phyloP scores from a whole-genome alignment of 2,113 vertebrate species.

The Aldabrachelys gigantea region DNA sequence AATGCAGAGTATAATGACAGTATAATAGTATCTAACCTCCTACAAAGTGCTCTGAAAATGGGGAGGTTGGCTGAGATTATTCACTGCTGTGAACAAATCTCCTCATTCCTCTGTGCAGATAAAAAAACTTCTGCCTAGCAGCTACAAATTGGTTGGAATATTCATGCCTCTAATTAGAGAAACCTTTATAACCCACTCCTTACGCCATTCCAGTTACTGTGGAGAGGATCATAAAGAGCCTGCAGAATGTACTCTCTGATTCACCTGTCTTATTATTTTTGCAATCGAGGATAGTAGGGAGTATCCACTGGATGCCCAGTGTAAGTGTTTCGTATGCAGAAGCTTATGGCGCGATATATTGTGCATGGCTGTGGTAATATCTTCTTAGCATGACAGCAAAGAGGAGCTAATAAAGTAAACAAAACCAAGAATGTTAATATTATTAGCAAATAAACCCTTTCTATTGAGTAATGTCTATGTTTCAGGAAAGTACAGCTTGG shows the following conservation, averaged over 20 bases:
- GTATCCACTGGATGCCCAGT: neutral
- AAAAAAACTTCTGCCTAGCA: constrained; percentile 47
- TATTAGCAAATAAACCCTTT: neutral
- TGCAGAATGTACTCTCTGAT: neutral
- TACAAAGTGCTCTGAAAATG: constrained; percentile 48
- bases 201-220: neutral
- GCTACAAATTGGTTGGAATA: constrained; percentile 37
- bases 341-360: neutral
- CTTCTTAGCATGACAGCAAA: neutral
- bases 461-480: constrained; percentile 13
- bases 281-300: neutral
- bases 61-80: constrained; percentile 30
- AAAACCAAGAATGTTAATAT: neutral
- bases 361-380: neutral
- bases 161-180: constrained; percentile 48
- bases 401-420: constrained; percentile 3
- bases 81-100: constrained; percentile 35
- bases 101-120: constrained; percentile 39
- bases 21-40: constrained; percentile 53
- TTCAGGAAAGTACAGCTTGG: constrained; percentile 10
- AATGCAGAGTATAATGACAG: constrained; percentile 38
- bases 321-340: neutral
- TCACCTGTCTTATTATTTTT: neutral
- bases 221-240: neutral
- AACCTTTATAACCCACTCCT: neutral